A percentile compares a stretch with the other conserved stretches of the same genome.
phyloP scores from a whole-genome alignment of 1,140 invertebrate genomes.

The Zaprionus taronus region DNA sequence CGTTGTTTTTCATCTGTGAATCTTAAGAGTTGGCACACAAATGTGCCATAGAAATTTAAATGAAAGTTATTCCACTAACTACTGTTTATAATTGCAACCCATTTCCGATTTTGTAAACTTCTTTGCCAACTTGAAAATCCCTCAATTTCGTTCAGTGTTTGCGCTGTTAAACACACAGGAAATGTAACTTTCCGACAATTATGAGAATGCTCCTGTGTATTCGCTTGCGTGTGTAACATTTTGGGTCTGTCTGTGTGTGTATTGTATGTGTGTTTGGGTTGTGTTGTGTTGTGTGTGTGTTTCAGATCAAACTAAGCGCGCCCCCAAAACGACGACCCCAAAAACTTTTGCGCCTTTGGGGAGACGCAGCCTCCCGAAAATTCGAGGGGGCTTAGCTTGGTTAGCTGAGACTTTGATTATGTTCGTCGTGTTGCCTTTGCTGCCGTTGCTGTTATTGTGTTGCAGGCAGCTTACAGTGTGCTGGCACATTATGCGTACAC shows the following conservation, averaged over 20 bases:
- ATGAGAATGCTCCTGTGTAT: slow-evolving; percentile 40
- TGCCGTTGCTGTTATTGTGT: slow-evolving; percentile 27
- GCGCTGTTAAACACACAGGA: slow-evolving; percentile 40
- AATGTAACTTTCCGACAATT: slow-evolving; percentile 73
- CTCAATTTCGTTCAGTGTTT: slow-evolving; percentile 53
- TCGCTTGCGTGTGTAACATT: slow-evolving; percentile 16
- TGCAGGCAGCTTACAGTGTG: slow-evolving; percentile 34
- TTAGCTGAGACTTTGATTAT: slow-evolving; percentile 42
- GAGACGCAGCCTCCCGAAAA: slow-evolving; percentile 23
- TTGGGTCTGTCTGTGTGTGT: not conserved
- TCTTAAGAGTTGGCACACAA: too few species aligned
- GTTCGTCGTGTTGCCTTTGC: slow-evolving; percentile 13
- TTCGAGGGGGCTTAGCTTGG: slow-evolving; percentile 7
- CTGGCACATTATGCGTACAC: slow-evolving; percentile 50
- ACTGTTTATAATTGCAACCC: not conserved
- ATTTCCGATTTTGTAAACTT: not conserved
- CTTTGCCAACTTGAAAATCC: not conserved
- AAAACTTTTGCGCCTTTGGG: slow-evolving; percentile 41
- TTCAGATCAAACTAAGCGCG: slow-evolving; percentile 56
- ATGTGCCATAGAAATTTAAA: too few species aligned
- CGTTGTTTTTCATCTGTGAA: too few species aligned
- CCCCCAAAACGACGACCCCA: slow-evolving; percentile 26
- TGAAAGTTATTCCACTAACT: too few species aligned
- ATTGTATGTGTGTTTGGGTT: not conserved
- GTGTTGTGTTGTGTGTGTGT: slow-evolving; percentile 33